These are phyloP conservation scores for Cyclina sinensis DNA, from an alignment of 1,140 invertebrate genomes.

Conservation along the genomic window DNA sequence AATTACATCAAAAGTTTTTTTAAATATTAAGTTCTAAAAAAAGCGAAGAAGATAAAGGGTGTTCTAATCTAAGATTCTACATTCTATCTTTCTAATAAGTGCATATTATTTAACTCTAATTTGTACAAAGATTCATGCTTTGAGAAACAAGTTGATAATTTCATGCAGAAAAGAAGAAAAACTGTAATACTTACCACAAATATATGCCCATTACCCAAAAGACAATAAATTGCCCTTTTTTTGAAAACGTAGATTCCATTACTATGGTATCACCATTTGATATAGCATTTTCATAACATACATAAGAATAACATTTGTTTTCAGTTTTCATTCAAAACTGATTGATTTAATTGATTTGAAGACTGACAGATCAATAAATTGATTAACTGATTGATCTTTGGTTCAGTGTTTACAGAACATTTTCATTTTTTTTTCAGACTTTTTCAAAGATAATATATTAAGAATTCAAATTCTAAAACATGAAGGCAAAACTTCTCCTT, in stretches of 20 bases:
- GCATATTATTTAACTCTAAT: neutral
- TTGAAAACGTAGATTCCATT: neutral
- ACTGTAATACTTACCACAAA: neutral
- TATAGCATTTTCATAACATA: neutral
- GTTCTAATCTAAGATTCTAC: neutral
- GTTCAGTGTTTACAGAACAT: too few relatives aligned
- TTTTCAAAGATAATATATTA: too few relatives aligned
- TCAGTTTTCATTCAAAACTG: too few relatives aligned
- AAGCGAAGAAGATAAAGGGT: too few relatives aligned
- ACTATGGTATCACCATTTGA: slow-evolving; percentile 12
- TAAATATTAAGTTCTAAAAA: too few relatives aligned
- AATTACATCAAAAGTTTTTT: too few relatives aligned
- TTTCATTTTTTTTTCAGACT: too few relatives aligned
- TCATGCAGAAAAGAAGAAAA: neutral
- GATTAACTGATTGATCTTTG: too few relatives aligned
- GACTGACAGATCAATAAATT: too few relatives aligned
- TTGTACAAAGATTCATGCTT: neutral
- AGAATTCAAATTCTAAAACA: too few relatives aligned
- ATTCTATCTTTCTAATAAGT: neutral
- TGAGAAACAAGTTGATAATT: neutral
- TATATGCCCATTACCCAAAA: neutral
- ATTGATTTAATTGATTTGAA: too few relatives aligned
- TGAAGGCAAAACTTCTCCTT: too few relatives aligned
- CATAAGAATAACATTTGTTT: neutral
- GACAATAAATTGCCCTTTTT: neutral